Percentiles rank a stretch among this genome's conserved stretches.
Conservation (phyloP, 2,113 vertebrate genomes). For the Platichthys flesus region DNA sequence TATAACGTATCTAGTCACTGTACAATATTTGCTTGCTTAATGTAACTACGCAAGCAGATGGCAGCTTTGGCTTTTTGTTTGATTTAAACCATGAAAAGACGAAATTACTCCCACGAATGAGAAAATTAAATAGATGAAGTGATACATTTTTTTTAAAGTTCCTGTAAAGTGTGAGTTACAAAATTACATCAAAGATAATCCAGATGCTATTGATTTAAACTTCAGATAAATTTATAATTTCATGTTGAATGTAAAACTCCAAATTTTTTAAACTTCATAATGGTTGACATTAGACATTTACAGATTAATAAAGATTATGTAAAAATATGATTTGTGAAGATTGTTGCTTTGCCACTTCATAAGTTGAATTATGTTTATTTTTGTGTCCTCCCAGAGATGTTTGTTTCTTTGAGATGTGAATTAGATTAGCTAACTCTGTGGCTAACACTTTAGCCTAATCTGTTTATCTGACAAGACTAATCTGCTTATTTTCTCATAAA, state of each 20-base stretch:
- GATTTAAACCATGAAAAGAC: too few relatives aligned
- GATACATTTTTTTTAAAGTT: too few relatives aligned
- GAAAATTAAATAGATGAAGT: too few relatives aligned
- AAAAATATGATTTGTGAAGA: not conserved
- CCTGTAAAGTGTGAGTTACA: too few relatives aligned
- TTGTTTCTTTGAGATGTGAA: conserved; percentile 16
- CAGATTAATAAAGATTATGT: not conserved
- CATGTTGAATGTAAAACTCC: not conserved
- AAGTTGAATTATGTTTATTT: not conserved
- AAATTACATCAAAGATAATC: too few relatives aligned
- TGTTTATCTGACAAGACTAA: conserved; percentile 73
- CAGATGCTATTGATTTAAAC: too few relatives aligned
- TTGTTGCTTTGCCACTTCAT: not conserved
- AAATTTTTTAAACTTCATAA: not conserved
- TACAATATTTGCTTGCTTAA: too few relatives aligned
- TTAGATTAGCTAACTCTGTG: conserved; percentile 52
- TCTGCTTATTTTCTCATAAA: conserved; percentile 65
- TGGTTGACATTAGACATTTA: not conserved
- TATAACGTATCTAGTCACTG: not conserved
- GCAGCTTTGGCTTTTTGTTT: too few relatives aligned
- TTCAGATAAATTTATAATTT: not conserved
- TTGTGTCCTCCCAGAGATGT: conserved; percentile 25
- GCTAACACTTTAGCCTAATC: conserved; percentile 69
- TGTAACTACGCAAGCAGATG: too few relatives aligned
- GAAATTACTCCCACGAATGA: too few relatives aligned